Evolutionary conservation across 1,140 invertebrate species (phyloP).

Genomic region (Lasaia peninsularis): DNA sequence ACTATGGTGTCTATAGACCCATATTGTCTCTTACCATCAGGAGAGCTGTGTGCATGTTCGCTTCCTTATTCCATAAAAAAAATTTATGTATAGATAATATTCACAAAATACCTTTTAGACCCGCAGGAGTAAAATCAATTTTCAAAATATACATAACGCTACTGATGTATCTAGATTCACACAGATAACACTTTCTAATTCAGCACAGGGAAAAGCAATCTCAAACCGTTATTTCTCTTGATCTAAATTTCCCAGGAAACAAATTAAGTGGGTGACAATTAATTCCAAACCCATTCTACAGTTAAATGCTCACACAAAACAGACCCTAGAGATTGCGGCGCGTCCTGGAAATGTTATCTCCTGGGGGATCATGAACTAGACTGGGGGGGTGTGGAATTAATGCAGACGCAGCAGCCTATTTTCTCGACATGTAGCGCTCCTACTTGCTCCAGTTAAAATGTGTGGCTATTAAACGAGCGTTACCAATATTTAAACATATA

Average conservation of each 20-base stretch:
- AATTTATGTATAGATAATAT: too few species aligned
- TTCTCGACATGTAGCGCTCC: slow-evolving; percentile 37
- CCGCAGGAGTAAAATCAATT: too few species aligned
- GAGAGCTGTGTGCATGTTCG: too few species aligned
- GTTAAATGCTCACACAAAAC: slow-evolving; percentile 12
- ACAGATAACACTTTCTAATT: not conserved
- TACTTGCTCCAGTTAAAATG: slow-evolving; percentile 28
- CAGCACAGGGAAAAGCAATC: not conserved
- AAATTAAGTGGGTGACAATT: slow-evolving; percentile 6
- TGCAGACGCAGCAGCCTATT: slow-evolving; percentile 41
- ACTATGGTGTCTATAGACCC: too few species aligned
- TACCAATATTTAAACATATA: too few species aligned
- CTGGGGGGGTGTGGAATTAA: slow-evolving; percentile 30
- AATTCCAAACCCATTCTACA: slow-evolving; percentile 6
- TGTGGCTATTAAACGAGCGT: slow-evolving; percentile 16
- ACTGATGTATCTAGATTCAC: not conserved
- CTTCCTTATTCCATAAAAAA: too few species aligned
- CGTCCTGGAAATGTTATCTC: slow-evolving; percentile 4
- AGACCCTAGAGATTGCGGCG: not conserved
- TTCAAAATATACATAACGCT: too few species aligned
- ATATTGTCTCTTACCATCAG: too few species aligned
- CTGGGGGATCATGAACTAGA: slow-evolving; percentile 15
- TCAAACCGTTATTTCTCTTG: not conserved
- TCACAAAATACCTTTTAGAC: too few species aligned
- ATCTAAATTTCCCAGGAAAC: slow-evolving; percentile 1